Base-by-base conservation (phyloP, 2,113 vertebrate species). In the Rhinopithecus roxellana region DNA sequence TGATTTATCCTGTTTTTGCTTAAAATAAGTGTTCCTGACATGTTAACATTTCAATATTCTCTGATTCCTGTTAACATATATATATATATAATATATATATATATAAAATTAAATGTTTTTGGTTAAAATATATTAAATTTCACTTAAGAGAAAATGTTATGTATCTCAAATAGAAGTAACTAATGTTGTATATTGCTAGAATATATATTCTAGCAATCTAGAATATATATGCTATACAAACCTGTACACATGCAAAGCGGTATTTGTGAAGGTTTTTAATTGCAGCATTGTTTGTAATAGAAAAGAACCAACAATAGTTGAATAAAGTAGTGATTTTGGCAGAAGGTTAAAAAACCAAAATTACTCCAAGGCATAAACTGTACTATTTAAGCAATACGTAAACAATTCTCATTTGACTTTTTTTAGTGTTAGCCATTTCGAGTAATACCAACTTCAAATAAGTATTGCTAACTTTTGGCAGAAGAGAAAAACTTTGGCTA, bases 1-100 rank as follows among this genome's bases (percentile, higher is more conserved):
- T 79, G 52, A 95, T 86, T 89, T 93, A 84, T 97, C 94, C 25
- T 96, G 13, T 64, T 85, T 87, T 2, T 91, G 13, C 77, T 97
- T 64, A 57, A n/a, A 77, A 2, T 77, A 57, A 30, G 18, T 85
- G 13, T 92, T 93, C n/a, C 84, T 16, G 81, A 93, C 16, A 84
- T 57, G 11, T 77, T 90, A 74, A 35, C 52, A 81, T 85, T 94
- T 82, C 13, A 59, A n/a, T 83, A 74, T 74, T 94, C 20, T 67
- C 67, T 96, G 16, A 93, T 55, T 95, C 5, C 25, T 90, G 1
- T 86, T 96, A 83, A 70, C 35, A 95, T 61, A 48, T 55, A 38
- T 59, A 40, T 5, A 40, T 40, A 40, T 40, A 40, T 4, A 40
- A 14, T 61, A 48, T 55, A 38, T 59, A 40, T 5, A 40, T 40